Evolutionary conservation across 2,797 vertebrate species (phyloP).

Genomic region (Peromyscus nudipes): DNA sequence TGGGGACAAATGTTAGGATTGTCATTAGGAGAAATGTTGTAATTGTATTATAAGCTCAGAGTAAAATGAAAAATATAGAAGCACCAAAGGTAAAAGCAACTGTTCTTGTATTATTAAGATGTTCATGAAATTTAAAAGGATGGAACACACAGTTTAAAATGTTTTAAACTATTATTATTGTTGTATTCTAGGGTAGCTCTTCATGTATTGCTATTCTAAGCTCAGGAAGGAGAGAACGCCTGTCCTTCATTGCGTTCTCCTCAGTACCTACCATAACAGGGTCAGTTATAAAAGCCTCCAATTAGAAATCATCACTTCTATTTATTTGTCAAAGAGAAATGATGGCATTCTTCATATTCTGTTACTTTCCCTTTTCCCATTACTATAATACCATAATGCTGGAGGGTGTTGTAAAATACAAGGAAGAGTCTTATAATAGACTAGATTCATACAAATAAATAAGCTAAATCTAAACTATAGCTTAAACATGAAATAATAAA

Average conservation of each 20-base stretch:
- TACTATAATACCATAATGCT: not conserved
- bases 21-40: not conserved
- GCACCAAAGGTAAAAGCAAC: not conserved
- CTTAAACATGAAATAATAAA: constrained; percentile 32
- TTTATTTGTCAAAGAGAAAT: not conserved
- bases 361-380: not conserved
- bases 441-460: not conserved
- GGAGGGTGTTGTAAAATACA: not conserved
- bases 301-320: not conserved
- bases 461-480: not conserved
- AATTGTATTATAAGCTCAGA: not conserved
- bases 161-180: not conserved
- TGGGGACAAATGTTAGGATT: not conserved
- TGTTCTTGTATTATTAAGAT: constrained; percentile 31
- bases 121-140: not conserved
- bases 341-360: not conserved
- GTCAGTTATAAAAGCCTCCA: not conserved
- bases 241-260: not conserved
- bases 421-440: not conserved
- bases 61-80: not conserved
- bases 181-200: not conserved
- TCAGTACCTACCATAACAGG: not conserved
- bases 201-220: not conserved
- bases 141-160: constrained; percentile 22
- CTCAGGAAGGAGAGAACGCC: not conserved